Evolutionary conservation across 2,888 invertebrate species (phyloP).

Genomic region (Acrobasis suavella): DNA sequence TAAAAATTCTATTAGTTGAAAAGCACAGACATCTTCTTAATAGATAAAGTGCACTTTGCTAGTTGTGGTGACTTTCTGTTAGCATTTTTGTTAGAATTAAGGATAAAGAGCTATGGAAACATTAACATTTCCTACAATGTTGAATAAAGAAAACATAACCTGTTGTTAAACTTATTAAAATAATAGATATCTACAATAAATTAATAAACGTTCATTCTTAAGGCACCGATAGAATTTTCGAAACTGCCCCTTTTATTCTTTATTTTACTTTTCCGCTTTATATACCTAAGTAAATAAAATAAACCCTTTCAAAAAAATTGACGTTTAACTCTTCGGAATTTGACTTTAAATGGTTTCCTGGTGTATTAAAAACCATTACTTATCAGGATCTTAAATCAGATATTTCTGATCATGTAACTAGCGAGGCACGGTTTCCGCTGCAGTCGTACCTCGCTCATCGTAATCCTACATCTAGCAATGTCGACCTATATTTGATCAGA

Average conservation of each 20-base stretch:
- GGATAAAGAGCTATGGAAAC: not conserved
- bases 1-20: conserved; percentile 82
- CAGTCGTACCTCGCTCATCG: not conserved
- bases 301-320: too few species aligned
- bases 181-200: too few species aligned
- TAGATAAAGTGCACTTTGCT: conserved; percentile 70
- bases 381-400: not conserved
- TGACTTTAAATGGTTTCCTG: not conserved
- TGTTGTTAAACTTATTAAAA: too few species aligned
- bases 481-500: conserved; percentile 16
- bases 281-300: too few species aligned
- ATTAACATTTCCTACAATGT: not conserved
- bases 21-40: conserved; percentile 75
- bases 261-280: too few species aligned
- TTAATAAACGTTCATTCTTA: too few species aligned
- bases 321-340: too few species aligned
- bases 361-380: not conserved
- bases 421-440: not conserved
- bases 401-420: not conserved
- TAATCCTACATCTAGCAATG: conserved; percentile 3
- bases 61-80: conserved; percentile 49
- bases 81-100: conserved; percentile 20
- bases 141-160: not conserved
- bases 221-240: too few species aligned
- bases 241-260: too few species aligned